These are phyloP conservation scores for Brachystomella parvula DNA, from an alignment of 1,140 invertebrate genomes.

Conservation along the genomic window DNA sequence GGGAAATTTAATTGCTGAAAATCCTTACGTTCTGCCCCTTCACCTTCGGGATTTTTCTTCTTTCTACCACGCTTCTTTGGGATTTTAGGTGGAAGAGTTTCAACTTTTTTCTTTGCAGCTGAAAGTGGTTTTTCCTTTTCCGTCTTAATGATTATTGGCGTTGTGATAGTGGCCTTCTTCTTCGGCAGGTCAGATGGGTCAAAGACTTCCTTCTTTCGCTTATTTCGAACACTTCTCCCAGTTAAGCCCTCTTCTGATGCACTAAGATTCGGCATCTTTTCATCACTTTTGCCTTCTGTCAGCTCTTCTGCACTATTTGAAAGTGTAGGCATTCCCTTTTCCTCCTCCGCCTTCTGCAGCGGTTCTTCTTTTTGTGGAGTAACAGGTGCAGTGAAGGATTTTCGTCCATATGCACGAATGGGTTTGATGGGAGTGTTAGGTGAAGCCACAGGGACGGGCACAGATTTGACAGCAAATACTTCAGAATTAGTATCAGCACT, in stretches of 20 bases:
- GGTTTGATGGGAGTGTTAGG: background rate
- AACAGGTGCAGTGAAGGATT: background rate
- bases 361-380: no score
- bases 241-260: background rate
- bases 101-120: background rate
- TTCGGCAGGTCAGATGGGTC: slow-evolving; percentile 8
- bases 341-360: background rate
- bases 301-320: background rate
- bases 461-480: slow-evolving; percentile 5
- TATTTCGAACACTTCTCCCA: slow-evolving; percentile 8
- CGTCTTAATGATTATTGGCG: background rate
- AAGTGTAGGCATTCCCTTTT: background rate
- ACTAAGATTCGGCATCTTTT: background rate
- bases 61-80: background rate
- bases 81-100: background rate
- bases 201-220: slow-evolving; percentile 13
- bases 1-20: background rate
- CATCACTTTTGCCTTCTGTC: background rate
- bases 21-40: no score
- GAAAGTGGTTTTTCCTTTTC: slow-evolving; percentile 5
- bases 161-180: background rate
- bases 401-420: background rate
- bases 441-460: background rate
- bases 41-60: no score
- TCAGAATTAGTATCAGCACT: no score